These are phyloP conservation scores for Sinocyclocheilus anshuiensis DNA, from an alignment of 2,113 vertebrate species.

Conservation along the genomic window DNA sequence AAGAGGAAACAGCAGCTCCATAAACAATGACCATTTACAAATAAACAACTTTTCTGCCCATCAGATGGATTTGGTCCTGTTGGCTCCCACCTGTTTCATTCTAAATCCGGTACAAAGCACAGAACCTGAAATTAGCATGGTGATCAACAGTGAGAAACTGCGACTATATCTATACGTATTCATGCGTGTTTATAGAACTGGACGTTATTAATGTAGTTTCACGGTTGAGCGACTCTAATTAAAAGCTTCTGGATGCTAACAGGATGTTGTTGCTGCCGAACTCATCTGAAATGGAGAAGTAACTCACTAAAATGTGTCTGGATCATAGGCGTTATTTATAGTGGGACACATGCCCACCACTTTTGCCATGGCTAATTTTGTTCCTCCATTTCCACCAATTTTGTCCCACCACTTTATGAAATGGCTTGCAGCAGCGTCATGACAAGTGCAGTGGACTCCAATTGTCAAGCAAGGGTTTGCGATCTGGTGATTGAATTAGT, in stretches of 20 bases:
- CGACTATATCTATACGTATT: neutral
- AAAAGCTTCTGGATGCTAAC: constrained; percentile 6
- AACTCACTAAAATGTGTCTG: constrained; percentile 5
- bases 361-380: neutral
- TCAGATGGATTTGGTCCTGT: neutral
- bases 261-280: neutral
- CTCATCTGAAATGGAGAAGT: constrained; percentile 3
- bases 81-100: neutral
- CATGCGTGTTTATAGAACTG: neutral
- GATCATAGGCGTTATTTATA: neutral
- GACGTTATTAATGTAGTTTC: neutral
- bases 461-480: neutral
- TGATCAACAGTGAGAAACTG: constrained; percentile 6
- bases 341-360: neutral
- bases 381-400: neutral
- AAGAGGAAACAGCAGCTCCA: constrained; percentile 52
- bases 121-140: constrained; percentile 23
- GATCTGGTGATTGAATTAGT: neutral
- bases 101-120: constrained; percentile 15
- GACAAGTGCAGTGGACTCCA: neutral
- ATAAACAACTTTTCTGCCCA: neutral
- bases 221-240: neutral
- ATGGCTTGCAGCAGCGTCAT: neutral
- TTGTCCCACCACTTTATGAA: neutral
- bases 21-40: neutral